Percentiles rank a stretch among this genome's conserved stretches.
Evolutionary conservation across 2,888 invertebrate genomes (phyloP).

Genomic region (Priocnemis perturbator): DNA sequence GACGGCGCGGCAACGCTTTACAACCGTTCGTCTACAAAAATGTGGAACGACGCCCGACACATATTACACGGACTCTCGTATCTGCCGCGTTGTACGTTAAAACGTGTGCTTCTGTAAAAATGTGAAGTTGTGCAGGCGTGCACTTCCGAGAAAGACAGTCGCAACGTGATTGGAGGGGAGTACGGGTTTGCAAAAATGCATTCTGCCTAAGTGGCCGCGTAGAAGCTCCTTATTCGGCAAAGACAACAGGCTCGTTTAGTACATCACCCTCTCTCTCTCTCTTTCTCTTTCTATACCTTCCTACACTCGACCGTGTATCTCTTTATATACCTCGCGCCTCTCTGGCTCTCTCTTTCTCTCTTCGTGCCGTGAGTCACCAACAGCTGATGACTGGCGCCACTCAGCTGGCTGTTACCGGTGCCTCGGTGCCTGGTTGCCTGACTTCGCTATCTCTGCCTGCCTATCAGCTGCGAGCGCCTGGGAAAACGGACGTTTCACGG

Average conservation of each 20-base stretch:
- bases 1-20: no score
- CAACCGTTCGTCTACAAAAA: no score
- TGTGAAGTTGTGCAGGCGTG: not conserved
- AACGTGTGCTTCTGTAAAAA: no score
- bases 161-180: not conserved
- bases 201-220: no score
- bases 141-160: no score
- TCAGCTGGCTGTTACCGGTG: constrained; percentile 73
- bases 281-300: constrained; percentile 28
- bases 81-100: no score
- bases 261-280: not conserved
- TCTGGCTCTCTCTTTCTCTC: constrained; percentile 26
- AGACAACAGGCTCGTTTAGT: no score
- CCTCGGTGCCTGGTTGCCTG: constrained; percentile 50
- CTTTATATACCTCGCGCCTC: constrained; percentile 1
- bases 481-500: constrained; percentile 43
- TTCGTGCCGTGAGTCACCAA: constrained; percentile 71
- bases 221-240: no score
- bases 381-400: constrained; percentile 74
- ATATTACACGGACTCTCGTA: no score
- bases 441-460: constrained; percentile 62
- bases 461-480: constrained; percentile 63
- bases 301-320: not conserved
- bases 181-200: no score
- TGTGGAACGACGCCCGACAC: no score